Percentiles rank a stretch among this genome's conserved stretches.
phyloP scores from a whole-genome alignment of 2,113 vertebrate species.

The Lagopus leucura region DNA sequence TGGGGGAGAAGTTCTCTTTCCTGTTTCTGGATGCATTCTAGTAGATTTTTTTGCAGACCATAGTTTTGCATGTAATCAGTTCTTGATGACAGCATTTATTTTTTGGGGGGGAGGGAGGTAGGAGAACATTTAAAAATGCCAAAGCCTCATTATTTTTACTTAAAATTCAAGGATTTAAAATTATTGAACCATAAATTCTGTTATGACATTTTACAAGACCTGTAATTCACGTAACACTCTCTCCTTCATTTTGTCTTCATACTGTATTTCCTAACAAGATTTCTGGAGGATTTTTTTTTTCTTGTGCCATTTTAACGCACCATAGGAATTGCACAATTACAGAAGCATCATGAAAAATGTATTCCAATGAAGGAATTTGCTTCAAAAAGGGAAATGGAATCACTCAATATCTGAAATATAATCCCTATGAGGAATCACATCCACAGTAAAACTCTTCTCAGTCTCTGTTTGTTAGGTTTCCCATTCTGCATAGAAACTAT shows the following conservation, averaged over 20 bases:
- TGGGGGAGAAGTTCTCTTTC: not conserved
- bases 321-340: not conserved
- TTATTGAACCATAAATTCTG: not conserved
- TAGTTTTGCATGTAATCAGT: not conserved
- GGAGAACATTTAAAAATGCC: not conserved
- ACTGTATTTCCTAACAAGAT: not conserved
- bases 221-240: not conserved
- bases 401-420: not conserved
- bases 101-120: not conserved
- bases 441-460: not conserved
- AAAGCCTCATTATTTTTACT: not conserved
- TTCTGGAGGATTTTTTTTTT: not conserved
- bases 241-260: not conserved
- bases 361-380: not conserved
- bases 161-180: not conserved
- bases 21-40: not conserved
- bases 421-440: not conserved
- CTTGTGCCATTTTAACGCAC: not conserved
- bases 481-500: not conserved
- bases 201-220: not conserved
- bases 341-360: not conserved
- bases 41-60: not conserved
- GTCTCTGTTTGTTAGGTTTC: not conserved
- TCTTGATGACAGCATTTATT: not conserved
- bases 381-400: not conserved